A percentile compares a stretch with the other conserved stretches of the same genome.
Evolutionary conservation across 1,140 invertebrate genomes (phyloP).

Genomic region (Teleogryllus occipitalis): DNA sequence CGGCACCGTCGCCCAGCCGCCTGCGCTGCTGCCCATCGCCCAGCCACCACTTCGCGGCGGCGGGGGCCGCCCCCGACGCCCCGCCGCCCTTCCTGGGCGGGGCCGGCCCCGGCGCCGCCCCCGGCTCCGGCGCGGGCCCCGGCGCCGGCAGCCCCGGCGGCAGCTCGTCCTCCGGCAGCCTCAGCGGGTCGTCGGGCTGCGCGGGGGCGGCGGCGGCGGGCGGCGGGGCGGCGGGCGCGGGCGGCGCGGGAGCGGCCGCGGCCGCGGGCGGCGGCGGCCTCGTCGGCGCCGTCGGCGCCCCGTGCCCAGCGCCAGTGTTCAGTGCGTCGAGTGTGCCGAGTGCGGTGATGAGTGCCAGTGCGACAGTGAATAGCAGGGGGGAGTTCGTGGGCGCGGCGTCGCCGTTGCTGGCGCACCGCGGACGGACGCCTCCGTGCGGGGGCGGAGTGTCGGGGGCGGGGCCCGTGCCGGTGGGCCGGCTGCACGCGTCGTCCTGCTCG

Average conservation of each 20-base stretch:
- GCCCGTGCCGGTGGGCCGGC: slow-evolving; percentile 35
- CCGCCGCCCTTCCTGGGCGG: not conserved
- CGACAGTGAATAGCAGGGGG: not conserved
- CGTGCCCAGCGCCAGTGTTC: not conserved
- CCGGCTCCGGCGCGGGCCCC: not conserved
- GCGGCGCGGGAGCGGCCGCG: not conserved
- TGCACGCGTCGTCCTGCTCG: slow-evolving; percentile 8
- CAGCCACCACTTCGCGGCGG: slow-evolving; percentile 12
- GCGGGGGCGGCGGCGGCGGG: not conserved
- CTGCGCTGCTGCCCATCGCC: slow-evolving; percentile 20
- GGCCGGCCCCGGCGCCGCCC: not conserved
- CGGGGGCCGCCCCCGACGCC: not conserved
- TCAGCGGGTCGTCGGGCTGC: not conserved
- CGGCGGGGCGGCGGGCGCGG: not conserved
- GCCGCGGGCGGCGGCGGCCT: not conserved
- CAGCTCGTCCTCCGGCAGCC: not conserved
- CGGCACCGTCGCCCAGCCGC: not conserved
- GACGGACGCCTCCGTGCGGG: slow-evolving; percentile 40
- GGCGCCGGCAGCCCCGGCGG: not conserved
- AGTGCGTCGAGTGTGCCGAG: not conserved
- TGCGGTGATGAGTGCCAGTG: slow-evolving; percentile 7
- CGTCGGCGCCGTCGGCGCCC: not conserved
- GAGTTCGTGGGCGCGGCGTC: slow-evolving; percentile 19
- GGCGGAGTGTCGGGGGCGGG: slow-evolving; percentile 39
- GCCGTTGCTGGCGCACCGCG: slow-evolving; percentile 37